Base-by-base conservation (phyloP, 2,797 vertebrate species). In the Cirrhinus mrigala region DNA sequence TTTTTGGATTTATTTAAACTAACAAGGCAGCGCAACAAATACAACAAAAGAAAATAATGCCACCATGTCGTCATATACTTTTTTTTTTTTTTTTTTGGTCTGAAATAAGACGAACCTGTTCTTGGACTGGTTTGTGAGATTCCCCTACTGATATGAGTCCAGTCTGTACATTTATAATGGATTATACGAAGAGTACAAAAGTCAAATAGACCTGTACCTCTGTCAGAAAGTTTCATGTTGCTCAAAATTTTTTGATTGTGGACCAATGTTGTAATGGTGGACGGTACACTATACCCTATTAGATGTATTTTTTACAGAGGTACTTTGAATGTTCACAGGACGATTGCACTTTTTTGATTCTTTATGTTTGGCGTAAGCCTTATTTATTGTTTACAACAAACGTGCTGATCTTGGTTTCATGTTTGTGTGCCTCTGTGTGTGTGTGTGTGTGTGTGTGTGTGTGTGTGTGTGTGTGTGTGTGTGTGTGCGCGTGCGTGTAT, bases 371-470 rank as follows among this genome's bases (percentile, higher is more conserved):
- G 56, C 88, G 70, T 50, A 79, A 85, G 92, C 91, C 91, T 93
- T 93, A 93, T 94, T 94, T 94, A 94, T 93, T 94, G 90, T 84
- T 86, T 79, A 89, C 87, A 89, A 77, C 86, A 83, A 56, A 79
- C 46, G 84, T 89, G 82, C 66, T 64, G 77, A 85, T 81, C 86
- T 88, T 16, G 29, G 58, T 78, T 81, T 82, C 27, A 81, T 74
- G 40, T 89, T 50, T 62, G 14, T 22, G 52, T 44, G 12, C 79
- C n/a, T 81, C 27, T 77, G 11, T 20, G 48, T 29, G 62, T 37
- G 24, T 18, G 73, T 60, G 18, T 33, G 50, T 16, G 37, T 12
- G 20, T 12, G 40, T 20, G 44, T 15, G 58, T 7, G 10, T 50
- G 24, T 9, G n/a, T 62, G 14, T 22, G 52, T 44, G 12, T 77